These are phyloP conservation scores for Montipora sp. DNA, from an alignment of 64 coral and sea anemone genomes.

Conservation along the genomic window DNA sequence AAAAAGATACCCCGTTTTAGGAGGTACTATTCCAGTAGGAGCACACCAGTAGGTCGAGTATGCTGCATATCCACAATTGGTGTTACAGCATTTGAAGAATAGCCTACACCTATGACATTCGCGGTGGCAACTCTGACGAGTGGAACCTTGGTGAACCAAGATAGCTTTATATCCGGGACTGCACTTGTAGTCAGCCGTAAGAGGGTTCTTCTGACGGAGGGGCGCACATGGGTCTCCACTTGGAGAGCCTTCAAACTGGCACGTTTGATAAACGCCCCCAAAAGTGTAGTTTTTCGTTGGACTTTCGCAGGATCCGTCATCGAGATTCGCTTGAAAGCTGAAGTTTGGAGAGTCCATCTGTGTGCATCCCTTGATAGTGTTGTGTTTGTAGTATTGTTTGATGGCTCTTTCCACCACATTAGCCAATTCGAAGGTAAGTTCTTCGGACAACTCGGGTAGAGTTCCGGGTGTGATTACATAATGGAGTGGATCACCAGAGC, in stretches of 20 bases:
- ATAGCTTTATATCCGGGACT: slow-evolving; percentile 82
- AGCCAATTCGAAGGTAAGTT: slow-evolving; percentile 44
- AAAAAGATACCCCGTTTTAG: slow-evolving; percentile 84
- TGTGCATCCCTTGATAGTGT: slow-evolving; percentile 89
- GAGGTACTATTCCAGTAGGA: slow-evolving; percentile 42
- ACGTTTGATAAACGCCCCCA: slow-evolving; percentile 92
- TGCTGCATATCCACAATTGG: slow-evolving; percentile 60
- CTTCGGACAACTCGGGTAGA: slow-evolving; percentile 82
- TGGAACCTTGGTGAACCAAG: slow-evolving; percentile 72
- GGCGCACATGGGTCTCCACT: slow-evolving; percentile 59
- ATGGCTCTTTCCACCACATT: slow-evolving; percentile 75
- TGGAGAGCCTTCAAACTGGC: slow-evolving; percentile 52
- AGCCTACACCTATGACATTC: slow-evolving; percentile 57
- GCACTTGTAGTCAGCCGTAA: slow-evolving; percentile 72
- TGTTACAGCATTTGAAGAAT: slow-evolving; percentile 80
- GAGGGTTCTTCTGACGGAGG: slow-evolving; percentile 84
- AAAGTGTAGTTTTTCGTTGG: slow-evolving; percentile 87
- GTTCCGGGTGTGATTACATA: slow-evolving; percentile 64
- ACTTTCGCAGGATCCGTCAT: slow-evolving; percentile 87
- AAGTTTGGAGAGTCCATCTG: slow-evolving; percentile 86
- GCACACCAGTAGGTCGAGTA: slow-evolving; percentile 90
- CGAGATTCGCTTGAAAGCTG: slow-evolving; percentile 93
- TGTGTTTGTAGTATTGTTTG: slow-evolving; percentile 84
- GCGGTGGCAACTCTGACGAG: slow-evolving; percentile 52
- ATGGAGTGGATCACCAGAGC: slow-evolving; percentile 82